Evolutionary conservation across 2,797 vertebrate species (phyloP), one percentile per base, ranked within the genome.

Genomic region (Pseudochaenichthys georgianus): DNA sequence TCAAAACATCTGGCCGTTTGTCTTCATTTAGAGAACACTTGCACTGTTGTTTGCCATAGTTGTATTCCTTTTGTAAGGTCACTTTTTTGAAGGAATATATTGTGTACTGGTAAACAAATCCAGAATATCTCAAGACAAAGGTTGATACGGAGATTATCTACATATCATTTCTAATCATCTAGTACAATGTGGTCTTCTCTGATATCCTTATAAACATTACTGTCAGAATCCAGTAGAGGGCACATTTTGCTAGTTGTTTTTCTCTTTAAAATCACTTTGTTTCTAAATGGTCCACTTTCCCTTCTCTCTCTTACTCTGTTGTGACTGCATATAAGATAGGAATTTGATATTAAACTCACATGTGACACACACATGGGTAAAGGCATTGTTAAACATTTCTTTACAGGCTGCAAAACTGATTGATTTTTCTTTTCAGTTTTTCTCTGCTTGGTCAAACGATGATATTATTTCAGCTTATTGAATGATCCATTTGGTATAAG

Each of bases 171-270:
- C 2, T 45, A 46, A 28, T 10, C 9, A 59, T 46, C 9, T 59
- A 11, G 6, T 53, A 10, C 13, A 50, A 57, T 64, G 31, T 47
- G 13, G 2, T 71, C 5, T 42, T 7, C 12, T 62, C 1, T 55
- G 17, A 2, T 6, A 16, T 63, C 13, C 19, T 64, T 57, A 52
- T 55, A 67, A 70, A 77, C 70, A 88, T 68, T 89, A 57, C 77
- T 77, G 57, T 78, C 12, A 79, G 6, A 77, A 68, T 84, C 89
- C 92, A 94, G 85, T 83, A 94, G 92, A 92, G 91, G 92, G 92
- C 89, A 89, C 64, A 79, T 85, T 84, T 77, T 77, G 53, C 83
- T 69, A 53, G 57, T 60, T 81, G 16, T 23, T 75, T 64, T 72
- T 66, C 45, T 57, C 45, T 28, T 70, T 61, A 23, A 72, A 42